A percentile compares a stretch with the other conserved stretches of the same genome.
These are phyloP conservation scores for Fulmarus glacialis DNA, from an alignment of 2,113 vertebrate genomes.

Conservation along the genomic window DNA sequence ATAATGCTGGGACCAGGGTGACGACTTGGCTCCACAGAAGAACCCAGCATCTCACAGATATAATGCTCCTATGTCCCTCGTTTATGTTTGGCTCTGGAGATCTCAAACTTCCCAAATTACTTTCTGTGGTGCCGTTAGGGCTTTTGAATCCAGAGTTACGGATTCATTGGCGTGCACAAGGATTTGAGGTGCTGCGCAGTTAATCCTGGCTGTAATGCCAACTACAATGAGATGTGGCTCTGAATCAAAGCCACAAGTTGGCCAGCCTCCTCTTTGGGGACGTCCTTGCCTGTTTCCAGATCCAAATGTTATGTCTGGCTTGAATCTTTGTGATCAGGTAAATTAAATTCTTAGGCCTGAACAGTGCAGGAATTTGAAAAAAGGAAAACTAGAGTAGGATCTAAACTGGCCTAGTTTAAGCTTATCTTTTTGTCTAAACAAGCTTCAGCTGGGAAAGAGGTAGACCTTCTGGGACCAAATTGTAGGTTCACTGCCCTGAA, in stretches of 20 bases:
- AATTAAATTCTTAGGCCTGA: background rate
- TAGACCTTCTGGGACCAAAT: background rate
- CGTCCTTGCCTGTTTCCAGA: background rate
- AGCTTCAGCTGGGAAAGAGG: background rate
- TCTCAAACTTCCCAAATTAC: background rate
- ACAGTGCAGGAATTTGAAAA: background rate
- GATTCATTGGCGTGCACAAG: background rate
- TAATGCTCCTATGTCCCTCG: fast-evolving
- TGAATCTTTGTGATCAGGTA: background rate
- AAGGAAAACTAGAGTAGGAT: background rate
- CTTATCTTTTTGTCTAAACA: background rate
- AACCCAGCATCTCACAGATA: background rate
- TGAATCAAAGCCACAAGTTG: background rate
- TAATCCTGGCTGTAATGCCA: background rate
- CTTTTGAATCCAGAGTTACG: background rate
- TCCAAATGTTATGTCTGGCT: background rate
- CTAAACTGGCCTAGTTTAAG: background rate
- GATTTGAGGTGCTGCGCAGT: background rate
- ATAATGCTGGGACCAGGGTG: background rate
- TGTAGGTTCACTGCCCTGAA: background rate
- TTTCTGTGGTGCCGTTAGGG: background rate
- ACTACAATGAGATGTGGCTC: background rate
- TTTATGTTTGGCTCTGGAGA: background rate
- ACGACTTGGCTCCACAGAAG: background rate
- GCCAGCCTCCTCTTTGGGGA: background rate